phyloP scores from a whole-genome alignment of 2,888 invertebrate genomes.

The Hyppa rectilinea region DNA sequence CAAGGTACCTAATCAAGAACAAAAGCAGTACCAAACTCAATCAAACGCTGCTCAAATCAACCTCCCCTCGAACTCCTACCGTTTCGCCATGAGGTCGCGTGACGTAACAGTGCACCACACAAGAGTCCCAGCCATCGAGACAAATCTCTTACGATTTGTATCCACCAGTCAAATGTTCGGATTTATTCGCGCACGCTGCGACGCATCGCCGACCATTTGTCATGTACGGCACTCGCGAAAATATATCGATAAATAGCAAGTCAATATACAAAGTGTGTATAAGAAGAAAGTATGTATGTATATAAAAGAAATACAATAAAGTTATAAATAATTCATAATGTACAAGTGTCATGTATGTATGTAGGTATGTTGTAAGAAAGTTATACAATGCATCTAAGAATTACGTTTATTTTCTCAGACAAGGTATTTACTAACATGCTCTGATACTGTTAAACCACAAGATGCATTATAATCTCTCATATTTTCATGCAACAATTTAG shows the following conservation, averaged over 20 bases:
- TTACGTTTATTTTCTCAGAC: neutral
- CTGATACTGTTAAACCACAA: neutral
- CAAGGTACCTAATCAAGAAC: neutral
- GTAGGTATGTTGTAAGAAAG: too few species aligned
- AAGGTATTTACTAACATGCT: neutral
- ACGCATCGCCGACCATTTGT: slow-evolving; percentile 47
- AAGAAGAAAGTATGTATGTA: neutral
- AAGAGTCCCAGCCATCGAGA: slow-evolving; percentile 38
- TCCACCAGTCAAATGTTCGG: slow-evolving; percentile 59
- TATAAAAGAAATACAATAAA: too few species aligned
- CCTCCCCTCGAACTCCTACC: neutral
- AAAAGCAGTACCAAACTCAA: slow-evolving; percentile 16
- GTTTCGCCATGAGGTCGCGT: slow-evolving; percentile 6
- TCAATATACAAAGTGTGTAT: slow-evolving; percentile 17
- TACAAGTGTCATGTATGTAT: too few species aligned
- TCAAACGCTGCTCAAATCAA: slow-evolving; percentile 24
- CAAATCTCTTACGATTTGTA: slow-evolving; percentile 59
- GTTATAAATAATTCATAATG: too few species aligned
- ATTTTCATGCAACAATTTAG: slow-evolving; percentile 3
- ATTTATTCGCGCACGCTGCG: slow-evolving; percentile 47
- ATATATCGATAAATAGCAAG: slow-evolving; percentile 43
- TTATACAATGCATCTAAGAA: too few species aligned
- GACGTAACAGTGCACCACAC: slow-evolving; percentile 52
- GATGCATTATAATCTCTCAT: neutral
- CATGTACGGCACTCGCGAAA: slow-evolving; percentile 46